Evolutionary conservation across 2,797 vertebrate species (phyloP), one percentile per base, ranked within the genome.

Genomic region (Paratrypauchen microcephalus): DNA sequence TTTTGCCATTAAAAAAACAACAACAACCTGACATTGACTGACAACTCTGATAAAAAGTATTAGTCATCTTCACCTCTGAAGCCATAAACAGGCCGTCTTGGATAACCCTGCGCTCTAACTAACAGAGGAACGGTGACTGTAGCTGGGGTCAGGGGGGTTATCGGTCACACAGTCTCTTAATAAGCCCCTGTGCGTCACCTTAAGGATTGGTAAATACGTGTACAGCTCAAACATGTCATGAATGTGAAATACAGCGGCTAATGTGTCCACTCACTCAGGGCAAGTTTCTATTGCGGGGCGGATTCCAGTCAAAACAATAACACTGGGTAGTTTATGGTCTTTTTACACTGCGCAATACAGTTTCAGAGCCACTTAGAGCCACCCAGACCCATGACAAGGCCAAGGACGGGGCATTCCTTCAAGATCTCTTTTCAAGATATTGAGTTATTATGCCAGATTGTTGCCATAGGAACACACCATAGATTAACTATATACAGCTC

Each of bases 51-150:
- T 36, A 36, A 36, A 45, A 45, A 45, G 41, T 15, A 15, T 45
- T 50, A 18, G 48, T n/a, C 30, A n/a, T 74, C 75, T 79, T 76
- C 79, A 83, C 87, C 84, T 90, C 6, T 78, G 81, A 39, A 83
- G 71, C 78, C 79, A 89, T 89, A 85, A 92, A 90, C 70, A 91
- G 81, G 75, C 56, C 5, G 4, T 62, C 75, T 69, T 75, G 76
- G 89, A 81, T 76, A 78, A 77, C 55, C 23, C 55, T 72, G 63
- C 76, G 62, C 72, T 82, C 81, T 63, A 64, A 73, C 59, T 65
- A 71, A 74, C 52, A 5, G 41, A 3, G 15, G 18, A 48, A 73
- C 15, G 28, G 59, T 76, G 73, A 83, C 73, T 54, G 58, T 61
- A 75, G 56, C 70, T 62, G 66, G 66, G 72, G 76, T 73, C 57